phyloP scores from a whole-genome alignment of 2,888 invertebrate species.

The Drosophila helvetica region DNA sequence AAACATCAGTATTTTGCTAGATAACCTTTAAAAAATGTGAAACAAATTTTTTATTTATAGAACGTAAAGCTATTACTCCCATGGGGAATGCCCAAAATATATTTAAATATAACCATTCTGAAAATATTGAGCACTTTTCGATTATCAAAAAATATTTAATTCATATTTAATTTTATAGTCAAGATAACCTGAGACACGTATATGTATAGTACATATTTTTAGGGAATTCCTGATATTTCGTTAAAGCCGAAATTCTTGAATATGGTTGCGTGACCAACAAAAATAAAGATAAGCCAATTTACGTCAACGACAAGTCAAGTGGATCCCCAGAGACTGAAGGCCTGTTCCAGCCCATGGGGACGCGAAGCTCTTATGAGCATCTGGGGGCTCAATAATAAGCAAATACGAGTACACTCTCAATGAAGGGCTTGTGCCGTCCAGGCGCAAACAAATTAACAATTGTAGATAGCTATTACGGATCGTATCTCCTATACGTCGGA shows the following conservation, averaged over 20 bases:
- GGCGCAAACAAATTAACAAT: conserved; percentile 3
- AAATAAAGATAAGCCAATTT: not conserved
- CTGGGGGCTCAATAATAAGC: not conserved
- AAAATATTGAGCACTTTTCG: too few species aligned
- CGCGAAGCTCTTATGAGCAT: not conserved
- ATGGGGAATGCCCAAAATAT: not conserved
- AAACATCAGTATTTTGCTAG: not conserved
- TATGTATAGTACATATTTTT: too few species aligned
- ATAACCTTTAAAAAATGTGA: not conserved
- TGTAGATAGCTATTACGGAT: conserved; percentile 11
- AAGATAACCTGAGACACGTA: not conserved
- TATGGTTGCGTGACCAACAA: not conserved
- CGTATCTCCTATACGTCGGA: conserved; percentile 8
- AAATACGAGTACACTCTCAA: not conserved
- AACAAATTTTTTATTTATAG: not conserved
- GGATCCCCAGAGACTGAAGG: not conserved
- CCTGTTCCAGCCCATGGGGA: not conserved
- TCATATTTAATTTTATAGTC: too few species aligned
- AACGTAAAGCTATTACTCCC: too few species aligned
- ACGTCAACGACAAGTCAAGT: not conserved
- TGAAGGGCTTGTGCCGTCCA: not conserved
- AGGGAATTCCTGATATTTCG: not conserved
- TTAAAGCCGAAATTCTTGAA: not conserved
- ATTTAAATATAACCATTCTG: not conserved
- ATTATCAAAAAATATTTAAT: not conserved